These are phyloP conservation scores for Parnassius mnemosyne DNA, from an alignment of 2,888 invertebrate species.

Conservation along the genomic window DNA sequence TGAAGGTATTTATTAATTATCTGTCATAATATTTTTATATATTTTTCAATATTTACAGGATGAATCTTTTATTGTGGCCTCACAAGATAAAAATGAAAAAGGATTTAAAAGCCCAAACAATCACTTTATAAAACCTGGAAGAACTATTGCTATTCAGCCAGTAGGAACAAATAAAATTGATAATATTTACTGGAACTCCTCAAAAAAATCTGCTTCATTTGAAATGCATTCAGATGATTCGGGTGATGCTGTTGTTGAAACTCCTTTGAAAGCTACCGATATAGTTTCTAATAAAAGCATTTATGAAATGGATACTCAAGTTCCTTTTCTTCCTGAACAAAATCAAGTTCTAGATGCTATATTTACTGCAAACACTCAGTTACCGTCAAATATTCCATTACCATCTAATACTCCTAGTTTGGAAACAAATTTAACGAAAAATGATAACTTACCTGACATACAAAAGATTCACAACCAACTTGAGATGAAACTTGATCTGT, in stretches of 20 bases:
- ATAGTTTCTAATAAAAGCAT: slow-evolving; percentile 32
- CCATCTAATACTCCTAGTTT: slow-evolving; percentile 29
- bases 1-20: background rate
- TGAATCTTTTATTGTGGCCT: slow-evolving; percentile 59
- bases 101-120: slow-evolving; percentile 47
- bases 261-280: slow-evolving; percentile 34
- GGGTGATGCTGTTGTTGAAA: slow-evolving; percentile 42
- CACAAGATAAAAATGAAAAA: slow-evolving; percentile 46
- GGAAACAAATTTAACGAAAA: slow-evolving; percentile 37
- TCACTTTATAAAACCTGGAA: slow-evolving; percentile 53
- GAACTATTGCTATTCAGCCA: slow-evolving; percentile 52
- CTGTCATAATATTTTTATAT: slow-evolving; percentile 4
- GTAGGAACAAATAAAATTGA: slow-evolving; percentile 54
- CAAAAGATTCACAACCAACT: slow-evolving; percentile 49
- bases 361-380: slow-evolving; percentile 48
- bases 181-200: slow-evolving; percentile 57
- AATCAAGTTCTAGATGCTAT: slow-evolving; percentile 47
- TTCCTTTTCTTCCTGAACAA: slow-evolving; percentile 32
- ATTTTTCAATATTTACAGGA: slow-evolving; percentile 51
- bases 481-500: slow-evolving; percentile 53
- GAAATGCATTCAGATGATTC: slow-evolving; percentile 47
- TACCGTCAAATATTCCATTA: slow-evolving; percentile 27
- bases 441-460: slow-evolving; percentile 46
- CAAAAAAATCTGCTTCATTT: slow-evolving; percentile 56
- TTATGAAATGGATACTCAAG: slow-evolving; percentile 56